Percentiles rank a stretch among this genome's conserved stretches.
Evolutionary conservation across 2,888 invertebrate species (phyloP).

Genomic region (Brenthis ino): DNA sequence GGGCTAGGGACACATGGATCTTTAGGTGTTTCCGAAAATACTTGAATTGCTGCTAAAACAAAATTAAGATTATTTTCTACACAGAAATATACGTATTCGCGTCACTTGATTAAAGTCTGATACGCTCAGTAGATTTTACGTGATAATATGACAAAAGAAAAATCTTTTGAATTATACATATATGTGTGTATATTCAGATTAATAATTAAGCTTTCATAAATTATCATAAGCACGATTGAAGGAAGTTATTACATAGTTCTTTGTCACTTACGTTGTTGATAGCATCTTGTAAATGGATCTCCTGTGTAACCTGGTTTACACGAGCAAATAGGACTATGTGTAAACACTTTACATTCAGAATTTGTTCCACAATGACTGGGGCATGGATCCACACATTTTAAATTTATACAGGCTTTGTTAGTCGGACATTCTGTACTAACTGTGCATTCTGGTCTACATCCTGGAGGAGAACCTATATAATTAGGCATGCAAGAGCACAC

Average conservation of each 20-base stretch:
- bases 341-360: slow-evolving; percentile 87
- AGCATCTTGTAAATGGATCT: slow-evolving; percentile 87
- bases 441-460: slow-evolving; percentile 90
- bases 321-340: slow-evolving; percentile 90
- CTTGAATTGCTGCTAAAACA: slow-evolving; percentile 54
- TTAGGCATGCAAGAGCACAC: slow-evolving; percentile 88
- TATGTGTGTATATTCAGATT: too few species aligned
- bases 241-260: background rate
- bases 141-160: too few species aligned
- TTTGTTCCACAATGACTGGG: slow-evolving; percentile 86
- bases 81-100: too few species aligned
- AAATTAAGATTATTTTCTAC: slow-evolving; percentile 23
- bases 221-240: too few species aligned
- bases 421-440: slow-evolving; percentile 88
- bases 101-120: too few species aligned
- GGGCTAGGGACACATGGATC: slow-evolving; percentile 88
- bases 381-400: slow-evolving; percentile 91
- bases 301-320: slow-evolving; percentile 84
- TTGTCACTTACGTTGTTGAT: slow-evolving; percentile 70
- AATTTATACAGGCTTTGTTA: slow-evolving; percentile 88
- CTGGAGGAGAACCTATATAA: slow-evolving; percentile 88
- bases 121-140: too few species aligned
- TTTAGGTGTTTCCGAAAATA: slow-evolving; percentile 59
- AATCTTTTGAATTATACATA: too few species aligned
- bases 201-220: too few species aligned